Conservation (phyloP, 1,140 invertebrate genomes). For the Euborellia annulipes region DNA sequence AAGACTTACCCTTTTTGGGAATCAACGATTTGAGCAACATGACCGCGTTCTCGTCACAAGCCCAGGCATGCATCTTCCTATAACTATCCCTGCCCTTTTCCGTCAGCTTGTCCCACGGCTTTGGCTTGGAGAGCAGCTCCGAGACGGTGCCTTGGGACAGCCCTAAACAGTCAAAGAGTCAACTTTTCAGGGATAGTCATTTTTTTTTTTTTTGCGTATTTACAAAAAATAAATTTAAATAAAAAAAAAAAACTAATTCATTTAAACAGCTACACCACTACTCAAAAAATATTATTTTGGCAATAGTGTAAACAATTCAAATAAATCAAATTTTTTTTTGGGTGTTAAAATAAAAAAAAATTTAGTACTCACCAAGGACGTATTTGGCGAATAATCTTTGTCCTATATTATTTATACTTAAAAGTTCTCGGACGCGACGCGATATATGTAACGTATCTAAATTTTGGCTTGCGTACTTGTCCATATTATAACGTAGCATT, state of each 20-base stretch:
- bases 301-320: too few species aligned
- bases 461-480: constrained; percentile 82
- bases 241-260: too few species aligned
- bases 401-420: constrained; percentile 96
- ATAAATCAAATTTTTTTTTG: too few species aligned
- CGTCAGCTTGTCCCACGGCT: constrained; percentile 98
- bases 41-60: constrained; percentile 91
- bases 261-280: too few species aligned
- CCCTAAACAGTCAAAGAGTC: constrained; percentile 29
- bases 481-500: constrained; percentile 78
- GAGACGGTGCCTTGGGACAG: constrained; percentile 96
- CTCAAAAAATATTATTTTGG: too few species aligned
- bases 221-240: too few species aligned
- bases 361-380: constrained; percentile 42
- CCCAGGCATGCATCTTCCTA: constrained; percentile 98
- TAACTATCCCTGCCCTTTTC: constrained; percentile 98
- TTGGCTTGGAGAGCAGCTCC: constrained; percentile 95
- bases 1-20: constrained; percentile 93
- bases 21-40: constrained; percentile 93
- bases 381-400: constrained; percentile 98
- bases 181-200: too few species aligned
- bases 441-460: constrained; percentile 91
- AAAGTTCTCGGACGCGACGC: constrained; percentile 79
- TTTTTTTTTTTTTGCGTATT: too few species aligned
- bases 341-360: too few species aligned